Evolutionary conservation across 2,888 invertebrate genomes (phyloP).

Genomic region (Tineola bisselliella): DNA sequence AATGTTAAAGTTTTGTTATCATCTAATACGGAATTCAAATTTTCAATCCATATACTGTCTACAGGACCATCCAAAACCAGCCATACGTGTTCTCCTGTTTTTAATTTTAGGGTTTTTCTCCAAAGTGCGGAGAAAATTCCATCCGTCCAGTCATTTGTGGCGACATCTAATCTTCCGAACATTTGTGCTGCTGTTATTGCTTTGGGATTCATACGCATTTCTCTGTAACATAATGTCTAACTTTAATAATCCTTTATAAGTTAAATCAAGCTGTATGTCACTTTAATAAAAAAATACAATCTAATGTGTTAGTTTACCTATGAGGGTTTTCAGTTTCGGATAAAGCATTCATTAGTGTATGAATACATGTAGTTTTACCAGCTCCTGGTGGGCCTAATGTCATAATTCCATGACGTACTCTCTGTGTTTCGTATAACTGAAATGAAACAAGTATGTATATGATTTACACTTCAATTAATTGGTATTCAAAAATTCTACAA

Average conservation of each 20-base stretch:
- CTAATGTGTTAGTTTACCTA: slow-evolving; percentile 59
- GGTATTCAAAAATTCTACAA: too few relatives aligned
- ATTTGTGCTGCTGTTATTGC: slow-evolving; percentile 97
- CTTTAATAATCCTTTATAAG: neutral
- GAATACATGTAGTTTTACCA: slow-evolving; percentile 91
- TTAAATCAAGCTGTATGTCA: neutral
- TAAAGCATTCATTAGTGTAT: slow-evolving; percentile 91
- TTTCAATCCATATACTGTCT: slow-evolving; percentile 98
- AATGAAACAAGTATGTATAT: slow-evolving; percentile 18
- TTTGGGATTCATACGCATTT: slow-evolving; percentile 99
- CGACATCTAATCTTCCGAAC: slow-evolving; percentile 96
- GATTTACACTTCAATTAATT: too few relatives aligned
- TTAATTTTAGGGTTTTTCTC: slow-evolving; percentile 92
- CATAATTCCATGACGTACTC: slow-evolving; percentile 96
- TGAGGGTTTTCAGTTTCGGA: slow-evolving; percentile 86
- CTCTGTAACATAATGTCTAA: slow-evolving; percentile 56
- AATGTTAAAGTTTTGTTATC: slow-evolving; percentile 95
- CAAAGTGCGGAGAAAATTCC: slow-evolving; percentile 97
- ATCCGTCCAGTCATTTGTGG: slow-evolving; percentile 98
- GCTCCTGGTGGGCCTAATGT: slow-evolving; percentile 94
- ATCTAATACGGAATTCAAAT: slow-evolving; percentile 95
- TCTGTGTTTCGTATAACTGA: slow-evolving; percentile 92
- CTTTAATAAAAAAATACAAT: neutral
- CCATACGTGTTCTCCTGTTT: slow-evolving; percentile 91
- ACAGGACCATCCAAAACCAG: slow-evolving; percentile 95